Evolutionary conservation across 1,140 invertebrate species (phyloP).

Genomic region (Paraescarpia echinospica): DNA sequence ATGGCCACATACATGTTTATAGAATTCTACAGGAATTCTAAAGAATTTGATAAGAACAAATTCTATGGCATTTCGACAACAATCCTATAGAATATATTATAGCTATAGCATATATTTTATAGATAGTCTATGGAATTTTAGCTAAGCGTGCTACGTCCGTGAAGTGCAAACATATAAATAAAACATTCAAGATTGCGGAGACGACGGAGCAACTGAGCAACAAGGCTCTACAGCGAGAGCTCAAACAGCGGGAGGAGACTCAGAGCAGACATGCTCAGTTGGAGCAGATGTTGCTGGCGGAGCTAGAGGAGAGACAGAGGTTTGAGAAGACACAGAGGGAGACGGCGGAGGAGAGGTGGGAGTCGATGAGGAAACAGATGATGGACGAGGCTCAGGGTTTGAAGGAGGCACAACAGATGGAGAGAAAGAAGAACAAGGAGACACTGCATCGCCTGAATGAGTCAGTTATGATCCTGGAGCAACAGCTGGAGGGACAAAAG

Average conservation of each 20-base stretch:
- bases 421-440: slow-evolving; percentile 49
- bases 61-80: no score
- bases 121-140: no score
- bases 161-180: no score
- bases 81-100: no score
- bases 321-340: slow-evolving; percentile 43
- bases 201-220: slow-evolving; percentile 54
- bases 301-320: slow-evolving; percentile 43
- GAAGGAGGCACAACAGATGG: slow-evolving; percentile 48
- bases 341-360: slow-evolving; percentile 46
- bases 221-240: slow-evolving; percentile 50
- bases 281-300: slow-evolving; percentile 51
- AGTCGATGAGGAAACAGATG: slow-evolving; percentile 41
- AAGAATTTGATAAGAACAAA: no score
- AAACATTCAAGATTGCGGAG: slow-evolving; percentile 49
- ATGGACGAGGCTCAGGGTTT: slow-evolving; percentile 44
- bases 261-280: slow-evolving; percentile 49
- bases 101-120: no score
- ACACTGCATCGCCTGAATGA: slow-evolving; percentile 54
- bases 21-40: no score
- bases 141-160: no score
- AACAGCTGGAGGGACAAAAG: slow-evolving; percentile 50
- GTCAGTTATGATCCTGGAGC: slow-evolving; percentile 50
- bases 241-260: slow-evolving; percentile 54
- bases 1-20: no score